A percentile compares a stretch with the other conserved stretches of the same genome.
phyloP scores from a whole-genome alignment of 1,140 invertebrate species.

The Elymnias hypermnestra region DNA sequence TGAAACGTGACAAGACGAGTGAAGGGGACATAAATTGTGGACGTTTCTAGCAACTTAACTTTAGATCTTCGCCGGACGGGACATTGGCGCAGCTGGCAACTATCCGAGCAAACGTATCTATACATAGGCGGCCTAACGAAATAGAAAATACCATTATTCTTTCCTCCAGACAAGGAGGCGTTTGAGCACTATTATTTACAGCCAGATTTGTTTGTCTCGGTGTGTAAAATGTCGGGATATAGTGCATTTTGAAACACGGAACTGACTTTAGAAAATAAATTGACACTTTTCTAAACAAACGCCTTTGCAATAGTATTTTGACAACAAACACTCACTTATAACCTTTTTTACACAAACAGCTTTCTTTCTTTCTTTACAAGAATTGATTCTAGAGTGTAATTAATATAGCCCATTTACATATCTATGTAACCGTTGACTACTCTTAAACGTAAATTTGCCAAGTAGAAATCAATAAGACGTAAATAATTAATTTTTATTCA shows the following conservation, averaged over 20 bases:
- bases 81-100: constrained; percentile 52
- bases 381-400: no score
- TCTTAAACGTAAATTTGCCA: no score
- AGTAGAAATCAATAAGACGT: no score
- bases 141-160: constrained; percentile 71
- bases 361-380: no score
- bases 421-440: no score
- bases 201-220: constrained; percentile 50
- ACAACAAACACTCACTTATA: no score
- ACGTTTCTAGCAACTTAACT: constrained; percentile 32
- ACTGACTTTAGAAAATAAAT: not conserved
- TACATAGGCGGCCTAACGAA: constrained; percentile 59
- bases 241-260: not conserved
- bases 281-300: not conserved
- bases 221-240: constrained; percentile 14
- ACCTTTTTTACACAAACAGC: no score
- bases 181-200: constrained; percentile 64
- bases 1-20: constrained; percentile 19
- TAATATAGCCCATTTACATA: no score
- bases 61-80: constrained; percentile 34
- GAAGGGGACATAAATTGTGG: constrained; percentile 32
- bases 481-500: no score
- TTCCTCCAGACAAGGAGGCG: constrained; percentile 59
- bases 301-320: not conserved
- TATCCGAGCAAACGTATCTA: constrained; percentile 59